These are phyloP conservation scores for Hybos culiciformis DNA, from an alignment of 2,888 invertebrate genomes.

Conservation along the genomic window DNA sequence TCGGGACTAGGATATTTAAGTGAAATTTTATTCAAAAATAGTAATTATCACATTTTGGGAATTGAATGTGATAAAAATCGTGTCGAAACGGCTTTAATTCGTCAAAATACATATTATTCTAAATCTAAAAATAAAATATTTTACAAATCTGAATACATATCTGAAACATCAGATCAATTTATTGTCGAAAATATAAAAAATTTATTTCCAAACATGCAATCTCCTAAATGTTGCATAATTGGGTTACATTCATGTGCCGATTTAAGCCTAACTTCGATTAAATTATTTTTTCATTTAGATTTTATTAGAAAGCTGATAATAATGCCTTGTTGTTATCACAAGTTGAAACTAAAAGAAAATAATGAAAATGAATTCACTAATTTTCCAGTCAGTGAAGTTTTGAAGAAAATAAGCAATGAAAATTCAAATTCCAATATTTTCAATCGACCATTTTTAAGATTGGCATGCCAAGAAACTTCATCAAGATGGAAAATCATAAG, in stretches of 20 bases:
- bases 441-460: slow-evolving; percentile 53
- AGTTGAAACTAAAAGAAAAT: slow-evolving; percentile 36
- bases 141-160: slow-evolving; percentile 45
- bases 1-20: slow-evolving; percentile 64
- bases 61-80: slow-evolving; percentile 47
- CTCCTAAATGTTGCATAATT: slow-evolving; percentile 30
- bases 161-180: slow-evolving; percentile 36
- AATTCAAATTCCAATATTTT: slow-evolving; percentile 26
- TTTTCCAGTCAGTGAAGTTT: slow-evolving; percentile 49
- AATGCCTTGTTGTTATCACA: slow-evolving; percentile 73
- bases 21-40: slow-evolving; percentile 47
- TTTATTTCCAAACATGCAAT: slow-evolving; percentile 16
- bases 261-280: slow-evolving; percentile 51
- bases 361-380: slow-evolving; percentile 39
- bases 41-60: slow-evolving; percentile 46
- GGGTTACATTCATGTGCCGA: slow-evolving; percentile 72
- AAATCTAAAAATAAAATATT: slow-evolving; percentile 41
- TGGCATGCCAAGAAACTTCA: slow-evolving; percentile 56
- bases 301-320: slow-evolving; percentile 44
- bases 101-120: slow-evolving; percentile 43
- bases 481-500: slow-evolving; percentile 39
- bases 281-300: slow-evolving; percentile 46
- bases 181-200: slow-evolving; percentile 37
- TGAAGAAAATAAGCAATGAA: slow-evolving; percentile 34
- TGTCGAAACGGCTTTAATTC: slow-evolving; percentile 42